Conservation (phyloP, 2,113 vertebrate genomes). For the Leptobrachium ailaonicum region DNA sequence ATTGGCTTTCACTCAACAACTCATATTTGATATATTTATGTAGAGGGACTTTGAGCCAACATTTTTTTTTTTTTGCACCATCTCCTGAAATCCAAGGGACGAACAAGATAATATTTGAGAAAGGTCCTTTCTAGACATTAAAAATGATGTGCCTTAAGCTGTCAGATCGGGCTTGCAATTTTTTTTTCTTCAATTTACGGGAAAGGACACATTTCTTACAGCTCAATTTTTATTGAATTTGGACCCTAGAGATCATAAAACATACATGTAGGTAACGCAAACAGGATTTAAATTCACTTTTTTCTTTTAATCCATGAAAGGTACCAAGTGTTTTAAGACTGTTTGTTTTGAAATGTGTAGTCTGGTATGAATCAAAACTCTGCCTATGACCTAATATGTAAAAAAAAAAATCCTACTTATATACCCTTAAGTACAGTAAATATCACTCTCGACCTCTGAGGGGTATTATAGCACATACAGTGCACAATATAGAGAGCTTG, state of each 20-base stretch:
- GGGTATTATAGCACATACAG: not conserved
- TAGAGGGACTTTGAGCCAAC: not conserved
- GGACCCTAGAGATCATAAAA: not conserved
- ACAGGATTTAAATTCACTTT: constrained; percentile 5
- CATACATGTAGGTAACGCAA: not conserved
- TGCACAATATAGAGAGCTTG: not conserved
- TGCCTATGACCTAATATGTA: not conserved
- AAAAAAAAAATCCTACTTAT: not conserved
- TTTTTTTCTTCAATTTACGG: not conserved
- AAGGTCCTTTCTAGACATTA: not conserved
- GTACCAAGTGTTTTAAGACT: constrained; percentile 3
- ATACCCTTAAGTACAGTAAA: not conserved
- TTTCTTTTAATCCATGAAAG: constrained; percentile 7
- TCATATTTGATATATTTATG: not conserved
- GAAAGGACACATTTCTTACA: constrained; percentile 2
- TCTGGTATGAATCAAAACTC: constrained; percentile 12
- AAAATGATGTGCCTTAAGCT: constrained; percentile 6
- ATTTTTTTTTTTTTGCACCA: not conserved
- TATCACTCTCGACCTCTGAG: not conserved
- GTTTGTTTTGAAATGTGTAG: constrained; percentile 8
- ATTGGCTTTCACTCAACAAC: not conserved
- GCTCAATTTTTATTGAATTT: not conserved
- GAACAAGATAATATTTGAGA: constrained; percentile 6
- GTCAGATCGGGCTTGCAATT: not conserved
- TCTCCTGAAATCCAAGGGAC: not conserved